Base-by-base conservation (phyloP, 64 coral and sea anemone species). In the Montipora capricornis region DNA sequence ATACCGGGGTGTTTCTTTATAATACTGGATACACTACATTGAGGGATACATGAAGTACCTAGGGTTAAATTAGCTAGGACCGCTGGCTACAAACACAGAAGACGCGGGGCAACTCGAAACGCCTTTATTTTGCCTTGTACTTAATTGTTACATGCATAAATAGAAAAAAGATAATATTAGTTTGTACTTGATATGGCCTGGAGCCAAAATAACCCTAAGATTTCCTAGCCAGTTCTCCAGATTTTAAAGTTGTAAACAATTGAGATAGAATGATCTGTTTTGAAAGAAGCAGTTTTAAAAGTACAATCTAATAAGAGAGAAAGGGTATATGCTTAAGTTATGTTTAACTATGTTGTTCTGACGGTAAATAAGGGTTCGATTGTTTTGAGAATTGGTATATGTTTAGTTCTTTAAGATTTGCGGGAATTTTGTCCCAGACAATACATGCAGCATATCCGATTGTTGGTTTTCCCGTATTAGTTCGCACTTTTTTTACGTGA, bases 181-280 rank as follows among this genome's bases (percentile, higher is more conserved):
- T 55, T 4, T 55, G 52, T 55, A 55, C 52, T 55, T 55, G 10
- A 55, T 55, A 55, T 7, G 0, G 52, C 0, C 3, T 55, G 52
- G 52, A 55, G 52, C 52, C 0, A 52, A 82, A 82, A 59, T 82
- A 82, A 82, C 55, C 80, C 80, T 50, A 58, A 59, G 44, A 82
- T 11, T 82, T 82, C 57, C 80, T 82, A 82, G 80, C 44, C 80
- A 82, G 51, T 82, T 82, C 80, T 82, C 80, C 49, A 82, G 80
- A 82, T 82, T 82, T 82, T 82, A 82, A 82, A 82, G 80, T 82
- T 60, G 51, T 82, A 47, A 82, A 57, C 14, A 82, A 57, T 82
- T 82, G 80, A 82, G 80, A 82, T 82, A 82, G 80, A 82, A 82
- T 82, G n/a, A n/a, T n/a, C 26, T 37, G 37, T 2, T 11, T 82